phyloP scores from a whole-genome alignment of 92 coral and sea anemone genomes.

The Montipora capitata region DNA sequence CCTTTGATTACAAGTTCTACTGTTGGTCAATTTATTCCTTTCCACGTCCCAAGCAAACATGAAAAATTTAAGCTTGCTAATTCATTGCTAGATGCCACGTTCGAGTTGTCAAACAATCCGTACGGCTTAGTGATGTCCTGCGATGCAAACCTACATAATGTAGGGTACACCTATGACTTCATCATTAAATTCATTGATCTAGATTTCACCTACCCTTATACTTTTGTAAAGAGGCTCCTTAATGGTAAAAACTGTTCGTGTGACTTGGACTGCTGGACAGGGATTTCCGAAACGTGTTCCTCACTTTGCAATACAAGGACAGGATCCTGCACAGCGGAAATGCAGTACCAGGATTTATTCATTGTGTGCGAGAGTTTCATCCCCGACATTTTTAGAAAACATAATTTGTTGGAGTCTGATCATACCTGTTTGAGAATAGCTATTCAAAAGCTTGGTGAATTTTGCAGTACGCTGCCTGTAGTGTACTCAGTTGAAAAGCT shows the following conservation, averaged over 20 bases:
- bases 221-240: slow-evolving; percentile 38
- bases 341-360: slow-evolving; percentile 60
- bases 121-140: slow-evolving; percentile 82
- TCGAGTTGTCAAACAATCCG: slow-evolving; percentile 57
- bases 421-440: slow-evolving; percentile 22
- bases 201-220: slow-evolving; percentile 66
- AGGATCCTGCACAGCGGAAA: slow-evolving; percentile 62
- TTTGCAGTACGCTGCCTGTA: slow-evolving; percentile 47
- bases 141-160: slow-evolving; percentile 81
- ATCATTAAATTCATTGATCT: slow-evolving; percentile 75
- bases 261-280: slow-evolving; percentile 68
- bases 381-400: slow-evolving; percentile 21
- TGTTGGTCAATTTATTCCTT: slow-evolving; percentile 22
- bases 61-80: slow-evolving; percentile 68
- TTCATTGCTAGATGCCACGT: slow-evolving; percentile 70
- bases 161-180: slow-evolving; percentile 67
- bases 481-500: slow-evolving; percentile 6
- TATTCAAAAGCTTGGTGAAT: slow-evolving; percentile 1
- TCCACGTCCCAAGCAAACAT: slow-evolving; percentile 43
- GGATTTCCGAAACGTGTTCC: slow-evolving; percentile 49
- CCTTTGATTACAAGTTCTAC: slow-evolving; percentile 12
- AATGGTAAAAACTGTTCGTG: slow-evolving; percentile 47
- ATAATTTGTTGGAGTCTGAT: slow-evolving; percentile 2
- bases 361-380: slow-evolving; percentile 55
- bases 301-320: slow-evolving; percentile 64